Evolutionary conservation across 2,113 vertebrate species (phyloP), one percentile per base, ranked within the genome.

Genomic region (Pholis gunnellus): DNA sequence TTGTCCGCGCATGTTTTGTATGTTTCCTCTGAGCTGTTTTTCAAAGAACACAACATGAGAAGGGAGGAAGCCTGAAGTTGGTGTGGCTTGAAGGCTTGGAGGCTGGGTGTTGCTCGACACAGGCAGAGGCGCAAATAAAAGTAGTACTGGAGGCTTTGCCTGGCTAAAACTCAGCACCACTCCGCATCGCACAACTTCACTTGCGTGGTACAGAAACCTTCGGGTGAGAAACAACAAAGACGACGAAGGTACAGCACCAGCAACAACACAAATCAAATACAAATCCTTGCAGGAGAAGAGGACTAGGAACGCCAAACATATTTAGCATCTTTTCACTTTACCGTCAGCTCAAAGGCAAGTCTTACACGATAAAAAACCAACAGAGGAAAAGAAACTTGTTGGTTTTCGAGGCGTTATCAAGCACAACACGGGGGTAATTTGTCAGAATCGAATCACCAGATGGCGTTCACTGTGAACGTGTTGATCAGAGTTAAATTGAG

Each of bases 401-500:
- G 5, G 63, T 84, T 88, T 42, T 80, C 0, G 0, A 84, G 83
- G 74, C 11, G 54, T 84, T 83, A 69, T 78, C 71, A 78, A 82
- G 76, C 65, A 75, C 81, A 82, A 82, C 76, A 36, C 11, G 0
- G n/a, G 69, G 68, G 68, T 82, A 86, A 88, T 92, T 87, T 86
- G 72, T 89, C 81, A 83, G 72, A 75, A 89, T 81, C 38, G 46
- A 77, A 86, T 87, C 74, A 81, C 48, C 84, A 84, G 75, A 86
- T 89, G 85, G 68, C 82, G 38, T 82, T 87, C 40, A 29, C 66
- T 48, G 78, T 48, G 73, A 85, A 80, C 6, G 54, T 82, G 88
- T 87, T 86, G 82, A 90, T 88, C 81, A 46, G 87, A 82, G 77
- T 80, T 86, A 87, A 88, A 91, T 25, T 64, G 78, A 85, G 80